A percentile compares a stretch with the other conserved stretches of the same genome.
These are phyloP conservation scores for Syrmaticus mikado DNA, from an alignment of 2,113 vertebrate genomes.

Conservation along the genomic window DNA sequence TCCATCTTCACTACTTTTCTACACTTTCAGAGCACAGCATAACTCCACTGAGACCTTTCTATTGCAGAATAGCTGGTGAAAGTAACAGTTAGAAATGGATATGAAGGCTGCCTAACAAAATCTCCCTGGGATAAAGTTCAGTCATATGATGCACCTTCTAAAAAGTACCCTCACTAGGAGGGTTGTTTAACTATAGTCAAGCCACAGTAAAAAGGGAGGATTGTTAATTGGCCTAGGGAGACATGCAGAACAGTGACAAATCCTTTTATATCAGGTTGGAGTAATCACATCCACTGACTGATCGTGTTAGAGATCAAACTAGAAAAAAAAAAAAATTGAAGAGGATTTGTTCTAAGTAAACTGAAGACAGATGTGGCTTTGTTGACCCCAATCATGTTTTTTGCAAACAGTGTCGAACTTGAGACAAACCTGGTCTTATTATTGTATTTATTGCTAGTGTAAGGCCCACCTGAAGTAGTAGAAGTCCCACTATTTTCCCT, in stretches of 20 bases:
- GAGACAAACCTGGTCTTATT: not conserved
- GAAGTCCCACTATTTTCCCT: not conserved
- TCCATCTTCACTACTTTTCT: not conserved
- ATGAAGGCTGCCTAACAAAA: not conserved
- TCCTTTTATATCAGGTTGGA: not conserved
- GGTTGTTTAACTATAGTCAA: not conserved
- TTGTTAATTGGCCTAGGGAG: not conserved
- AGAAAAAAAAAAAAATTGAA: not conserved
- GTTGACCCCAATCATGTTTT: not conserved
- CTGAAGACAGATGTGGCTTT: constrained; percentile 13
- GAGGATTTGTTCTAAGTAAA: not conserved
- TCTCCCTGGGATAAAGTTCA: not conserved
- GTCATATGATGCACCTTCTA: not conserved
- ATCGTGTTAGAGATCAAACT: not conserved
- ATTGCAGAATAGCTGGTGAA: not conserved
- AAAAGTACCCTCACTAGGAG: not conserved
- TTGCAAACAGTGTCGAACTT: not conserved
- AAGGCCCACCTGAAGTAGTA: not conserved
- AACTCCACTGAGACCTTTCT: not conserved
- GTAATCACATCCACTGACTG: not conserved
- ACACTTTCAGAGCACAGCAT: not conserved
- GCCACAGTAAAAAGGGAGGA: not conserved
- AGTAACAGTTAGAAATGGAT: not conserved
- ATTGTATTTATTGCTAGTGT: not conserved
- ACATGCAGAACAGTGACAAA: not conserved